Evolutionary conservation across 2,113 vertebrate species (phyloP), one percentile per base, ranked within the genome.

Genomic region (Gasterosteus nipponicus): DNA sequence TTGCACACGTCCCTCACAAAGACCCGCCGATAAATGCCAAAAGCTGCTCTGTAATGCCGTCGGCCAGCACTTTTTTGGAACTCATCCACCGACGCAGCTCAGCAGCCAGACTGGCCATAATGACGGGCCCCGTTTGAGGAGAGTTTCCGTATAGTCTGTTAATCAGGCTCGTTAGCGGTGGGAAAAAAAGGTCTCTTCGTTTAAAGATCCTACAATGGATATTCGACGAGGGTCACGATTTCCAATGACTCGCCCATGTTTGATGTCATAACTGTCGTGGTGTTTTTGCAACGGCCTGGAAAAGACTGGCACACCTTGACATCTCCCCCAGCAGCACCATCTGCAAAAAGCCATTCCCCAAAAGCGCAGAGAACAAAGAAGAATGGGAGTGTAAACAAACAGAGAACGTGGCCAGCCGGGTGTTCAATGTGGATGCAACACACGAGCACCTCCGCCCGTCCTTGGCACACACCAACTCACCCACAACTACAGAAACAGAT

Each of bases 151-250:
- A 51, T 42, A 58, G 62, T 66, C 35, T 71, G 64, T 46, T 69
- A 78, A 81, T 79, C 69, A 39, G 64, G 70, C 70, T 82, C 62
- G 68, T 82, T 78, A 76, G 63, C 14, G 59, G 6, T 11, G n/a
- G 47, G 81, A 67, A 33, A 42, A 42, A 60, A 33, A 42, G 56
- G 12, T 66, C 12, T 1, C 29, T 61, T 68, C 16, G 51, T 42
- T 68, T 22, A 33, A 33, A 39, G 68, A 69, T 7, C 44, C 57
- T 39, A 69, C 35, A 65, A 51, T 14, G 22, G 64, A 66, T 56
- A 64, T 73, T 47, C 22, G 65, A 81, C 3, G 1, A 58, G 5
- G 53, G 67, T 65, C 62, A 49, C 2, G 7, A 61, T 68, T 75
- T 67, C 69, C 35, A 15, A 41, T 76, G 47, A 44, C 59, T 0